phyloP scores from a whole-genome alignment of 2,113 vertebrate genomes.

The Rhea americana region DNA sequence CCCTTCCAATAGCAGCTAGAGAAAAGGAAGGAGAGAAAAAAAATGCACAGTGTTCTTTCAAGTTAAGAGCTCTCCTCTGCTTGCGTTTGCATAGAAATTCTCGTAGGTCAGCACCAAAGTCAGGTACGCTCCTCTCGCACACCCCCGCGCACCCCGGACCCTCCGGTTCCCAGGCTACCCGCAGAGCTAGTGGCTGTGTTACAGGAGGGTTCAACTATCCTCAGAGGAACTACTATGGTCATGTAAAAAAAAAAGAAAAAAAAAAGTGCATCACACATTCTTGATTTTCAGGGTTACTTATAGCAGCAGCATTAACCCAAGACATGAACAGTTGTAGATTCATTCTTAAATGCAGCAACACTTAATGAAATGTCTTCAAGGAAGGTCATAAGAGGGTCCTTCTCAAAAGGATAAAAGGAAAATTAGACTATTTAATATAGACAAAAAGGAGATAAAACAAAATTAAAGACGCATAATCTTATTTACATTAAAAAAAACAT shows the following conservation, averaged over 20 bases:
- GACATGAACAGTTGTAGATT: conserved; percentile 73
- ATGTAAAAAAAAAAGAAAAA: conserved; percentile 5
- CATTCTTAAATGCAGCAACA: conserved; percentile 72
- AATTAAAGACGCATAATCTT: conserved; percentile 68
- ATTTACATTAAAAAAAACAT: conserved; percentile 74
- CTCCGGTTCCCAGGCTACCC: not conserved
- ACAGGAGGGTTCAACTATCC: conserved; percentile 58
- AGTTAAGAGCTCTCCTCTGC: conserved; percentile 65
- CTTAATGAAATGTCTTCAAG: conserved; percentile 76
- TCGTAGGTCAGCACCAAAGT: conserved; percentile 68
- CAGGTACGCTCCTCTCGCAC: conserved; percentile 30
- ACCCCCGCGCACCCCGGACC: not conserved
- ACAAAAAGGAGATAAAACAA: conserved; percentile 55
- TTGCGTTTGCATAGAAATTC: conserved; percentile 67
- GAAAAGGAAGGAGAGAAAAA: conserved; percentile 46
- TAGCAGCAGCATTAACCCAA: conserved; percentile 81
- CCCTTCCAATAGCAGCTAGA: conserved; percentile 66
- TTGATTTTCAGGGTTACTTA: conserved; percentile 78
- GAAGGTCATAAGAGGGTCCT: conserved; percentile 67
- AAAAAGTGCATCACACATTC: conserved; percentile 83
- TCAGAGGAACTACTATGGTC: conserved; percentile 55
- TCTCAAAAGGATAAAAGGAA: conserved; percentile 63
- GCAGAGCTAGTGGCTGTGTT: conserved; percentile 71
- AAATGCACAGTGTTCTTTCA: conserved; percentile 66
- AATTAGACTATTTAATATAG: conserved; percentile 43